phyloP scores from a whole-genome alignment of 2,797 vertebrate species.

The Poecile montanus region DNA sequence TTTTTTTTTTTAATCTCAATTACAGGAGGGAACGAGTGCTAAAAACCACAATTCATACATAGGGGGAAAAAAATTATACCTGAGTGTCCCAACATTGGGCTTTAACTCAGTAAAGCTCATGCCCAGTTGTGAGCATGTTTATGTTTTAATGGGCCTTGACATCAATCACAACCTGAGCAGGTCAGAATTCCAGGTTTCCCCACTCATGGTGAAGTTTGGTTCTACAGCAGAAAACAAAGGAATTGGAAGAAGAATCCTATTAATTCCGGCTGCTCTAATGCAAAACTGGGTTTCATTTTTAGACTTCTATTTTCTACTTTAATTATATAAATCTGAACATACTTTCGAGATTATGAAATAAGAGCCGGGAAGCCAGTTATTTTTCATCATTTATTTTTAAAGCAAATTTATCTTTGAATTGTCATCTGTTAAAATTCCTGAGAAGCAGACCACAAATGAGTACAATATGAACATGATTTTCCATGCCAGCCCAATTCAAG shows the following conservation, averaged over 20 bases:
- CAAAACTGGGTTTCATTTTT: constrained; percentile 32
- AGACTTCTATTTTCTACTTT: constrained; percentile 62
- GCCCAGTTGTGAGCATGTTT: rapidly evolving
- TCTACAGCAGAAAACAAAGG: neutral
- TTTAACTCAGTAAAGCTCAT: neutral
- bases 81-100: neutral
- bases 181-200: neutral
- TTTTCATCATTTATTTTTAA: constrained; percentile 72
- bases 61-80: neutral
- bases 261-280: neutral
- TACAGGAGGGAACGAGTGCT: neutral
- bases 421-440: constrained; percentile 66
- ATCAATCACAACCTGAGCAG: rapidly evolving
- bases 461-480: constrained; percentile 59
- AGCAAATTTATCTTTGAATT: constrained; percentile 70
- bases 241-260: neutral
- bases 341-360: constrained; percentile 57
- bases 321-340: constrained; percentile 66
- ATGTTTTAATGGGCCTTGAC: neutral
- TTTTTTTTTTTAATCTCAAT: neutral
- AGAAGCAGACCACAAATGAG: constrained; percentile 66
- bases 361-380: constrained; percentile 55
- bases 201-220: neutral
- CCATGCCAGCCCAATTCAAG: constrained; percentile 12
- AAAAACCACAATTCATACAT: neutral